A percentile compares a stretch with the other conserved stretches of the same genome.
Evolutionary conservation across 2,797 vertebrate species (phyloP).

Genomic region (Sebastes kiyomatsui): DNA sequence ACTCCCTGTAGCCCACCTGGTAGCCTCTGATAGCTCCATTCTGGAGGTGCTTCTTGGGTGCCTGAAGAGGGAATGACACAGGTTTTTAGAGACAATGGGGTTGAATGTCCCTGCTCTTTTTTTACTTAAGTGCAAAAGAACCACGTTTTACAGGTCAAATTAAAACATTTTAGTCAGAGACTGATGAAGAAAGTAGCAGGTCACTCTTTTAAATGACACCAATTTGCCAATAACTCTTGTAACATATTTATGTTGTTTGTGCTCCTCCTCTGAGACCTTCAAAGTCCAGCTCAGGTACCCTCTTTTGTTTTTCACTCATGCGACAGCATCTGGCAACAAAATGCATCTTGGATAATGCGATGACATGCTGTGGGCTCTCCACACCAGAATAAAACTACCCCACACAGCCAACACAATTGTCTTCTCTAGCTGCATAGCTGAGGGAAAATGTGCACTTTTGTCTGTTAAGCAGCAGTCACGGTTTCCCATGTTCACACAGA

Average conservation of each 20-base stretch:
- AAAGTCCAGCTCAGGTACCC: background rate
- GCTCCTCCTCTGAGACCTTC: background rate
- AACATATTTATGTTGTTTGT: background rate
- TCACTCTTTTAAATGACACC: background rate
- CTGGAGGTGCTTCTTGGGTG: slow-evolving; percentile 94
- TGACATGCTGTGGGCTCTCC: background rate
- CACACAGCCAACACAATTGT: background rate
- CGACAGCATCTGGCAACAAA: background rate
- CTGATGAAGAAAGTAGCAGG: background rate
- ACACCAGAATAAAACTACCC: background rate
- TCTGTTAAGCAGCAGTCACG: background rate
- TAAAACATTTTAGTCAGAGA: background rate
- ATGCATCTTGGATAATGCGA: background rate
- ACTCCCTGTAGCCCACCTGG: slow-evolving; percentile 96
- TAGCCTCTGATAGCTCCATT: slow-evolving; percentile 96
- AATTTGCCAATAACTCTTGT: background rate
- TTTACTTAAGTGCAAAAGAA: background rate
- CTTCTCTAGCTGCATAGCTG: background rate
- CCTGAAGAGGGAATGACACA: slow-evolving; percentile 66
- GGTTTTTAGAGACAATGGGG: background rate
- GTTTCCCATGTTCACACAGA: background rate
- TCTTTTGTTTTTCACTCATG: background rate
- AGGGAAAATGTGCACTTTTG: background rate
- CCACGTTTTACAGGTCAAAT: background rate
- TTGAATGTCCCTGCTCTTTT: background rate